These are phyloP conservation scores for Coleophora flavipennella DNA, from an alignment of 2,888 invertebrate species.

Conservation along the genomic window DNA sequence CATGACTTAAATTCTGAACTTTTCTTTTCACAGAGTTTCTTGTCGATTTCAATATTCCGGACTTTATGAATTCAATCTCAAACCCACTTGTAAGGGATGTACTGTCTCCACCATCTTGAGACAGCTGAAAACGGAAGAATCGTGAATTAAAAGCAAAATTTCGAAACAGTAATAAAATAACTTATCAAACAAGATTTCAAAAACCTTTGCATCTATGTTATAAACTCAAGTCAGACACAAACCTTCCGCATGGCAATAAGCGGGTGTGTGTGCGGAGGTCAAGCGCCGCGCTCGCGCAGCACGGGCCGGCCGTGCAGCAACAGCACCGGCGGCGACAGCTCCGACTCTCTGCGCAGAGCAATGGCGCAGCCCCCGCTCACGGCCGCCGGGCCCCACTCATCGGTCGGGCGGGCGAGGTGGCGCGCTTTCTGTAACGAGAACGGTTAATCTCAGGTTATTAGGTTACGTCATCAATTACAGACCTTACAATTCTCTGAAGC, in stretches of 20 bases:
- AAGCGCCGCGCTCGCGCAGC: conserved; percentile 71
- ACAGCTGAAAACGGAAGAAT: conserved; percentile 46
- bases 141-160: no score
- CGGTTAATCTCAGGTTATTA: no score
- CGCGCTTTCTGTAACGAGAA: conserved; percentile 66
- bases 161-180: no score
- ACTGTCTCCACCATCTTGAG: conserved; percentile 55
- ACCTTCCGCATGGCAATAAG: conserved; percentile 62
- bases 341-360: conserved; percentile 68
- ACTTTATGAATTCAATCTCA: conserved; percentile 54
- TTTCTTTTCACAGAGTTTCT: conserved; percentile 54
- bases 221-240: not conserved
- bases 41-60: conserved; percentile 60
- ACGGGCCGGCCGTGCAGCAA: conserved; percentile 65
- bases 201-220: no score
- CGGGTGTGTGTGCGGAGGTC: conserved; percentile 60
- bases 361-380: conserved; percentile 68
- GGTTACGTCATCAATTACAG: no score
- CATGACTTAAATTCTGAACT: conserved; percentile 46
- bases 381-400: conserved; percentile 79
- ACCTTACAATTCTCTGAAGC: no score
- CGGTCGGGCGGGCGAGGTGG: conserved; percentile 76
- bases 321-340: conserved; percentile 62
- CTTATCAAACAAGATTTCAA: no score
- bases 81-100: conserved; percentile 53